phyloP scores from a whole-genome alignment of 2,113 vertebrate species.

The Actinemys pallida region DNA sequence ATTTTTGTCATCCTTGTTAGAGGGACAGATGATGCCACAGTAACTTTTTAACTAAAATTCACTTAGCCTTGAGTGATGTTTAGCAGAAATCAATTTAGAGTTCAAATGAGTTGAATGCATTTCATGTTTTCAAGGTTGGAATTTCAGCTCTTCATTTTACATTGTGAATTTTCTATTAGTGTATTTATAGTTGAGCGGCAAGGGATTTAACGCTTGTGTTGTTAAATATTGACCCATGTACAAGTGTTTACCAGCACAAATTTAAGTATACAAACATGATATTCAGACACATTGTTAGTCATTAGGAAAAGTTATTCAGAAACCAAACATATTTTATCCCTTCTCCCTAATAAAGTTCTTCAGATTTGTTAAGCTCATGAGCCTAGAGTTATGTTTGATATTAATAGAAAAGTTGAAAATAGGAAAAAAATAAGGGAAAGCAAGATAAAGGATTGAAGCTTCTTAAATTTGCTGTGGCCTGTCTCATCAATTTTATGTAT shows the following conservation, averaged over 20 bases:
- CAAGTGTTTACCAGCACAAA: conserved; percentile 31
- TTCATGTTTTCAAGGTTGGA: conserved; percentile 62
- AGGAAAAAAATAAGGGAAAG: neutral
- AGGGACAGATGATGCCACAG: conserved; percentile 69
- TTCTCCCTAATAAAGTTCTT: neutral
- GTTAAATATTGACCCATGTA: neutral
- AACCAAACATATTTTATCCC: neutral
- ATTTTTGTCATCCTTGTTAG: conserved; percentile 67
- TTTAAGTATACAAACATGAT: neutral
- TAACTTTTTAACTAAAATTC: conserved; percentile 68
- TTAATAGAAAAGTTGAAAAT: neutral
- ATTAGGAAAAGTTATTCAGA: neutral
- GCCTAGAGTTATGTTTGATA: neutral
- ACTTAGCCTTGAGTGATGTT: conserved; percentile 62
- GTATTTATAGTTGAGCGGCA: neutral
- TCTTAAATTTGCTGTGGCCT: neutral
- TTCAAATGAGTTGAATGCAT: conserved; percentile 64
- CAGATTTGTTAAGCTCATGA: neutral
- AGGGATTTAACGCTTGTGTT: neutral
- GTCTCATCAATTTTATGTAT: neutral
- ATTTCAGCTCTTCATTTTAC: neutral
- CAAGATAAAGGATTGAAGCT: neutral
- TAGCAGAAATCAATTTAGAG: conserved; percentile 72
- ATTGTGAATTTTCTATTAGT: neutral
- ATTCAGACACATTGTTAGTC: neutral